Evolutionary conservation across 37 sponge, comb jelly and placozoan species (phyloP).

Genomic region (Dysidea cf. avara): DNA sequence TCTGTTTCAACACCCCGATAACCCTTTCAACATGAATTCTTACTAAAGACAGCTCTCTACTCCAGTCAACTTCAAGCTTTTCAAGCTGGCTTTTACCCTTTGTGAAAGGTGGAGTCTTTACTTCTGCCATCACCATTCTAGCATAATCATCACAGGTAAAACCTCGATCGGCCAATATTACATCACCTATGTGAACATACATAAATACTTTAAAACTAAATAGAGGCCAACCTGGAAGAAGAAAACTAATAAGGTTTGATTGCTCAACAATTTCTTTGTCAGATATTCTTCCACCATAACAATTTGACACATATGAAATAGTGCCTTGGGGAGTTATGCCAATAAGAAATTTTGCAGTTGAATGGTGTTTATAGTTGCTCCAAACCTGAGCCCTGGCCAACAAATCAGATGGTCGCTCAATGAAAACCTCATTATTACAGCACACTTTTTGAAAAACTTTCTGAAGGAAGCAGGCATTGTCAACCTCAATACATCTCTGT

Average conservation of each 20-base stretch:
- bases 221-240: conserved; percentile 33
- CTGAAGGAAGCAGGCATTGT: conserved; percentile 12
- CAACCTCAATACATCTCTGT: background rate
- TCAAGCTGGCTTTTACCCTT: conserved; percentile 47
- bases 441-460: conserved; percentile 20
- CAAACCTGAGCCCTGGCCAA: conserved; percentile 48
- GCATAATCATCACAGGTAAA: conserved; percentile 43
- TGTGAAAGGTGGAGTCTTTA: conserved; percentile 54
- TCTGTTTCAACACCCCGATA: conserved; percentile 58
- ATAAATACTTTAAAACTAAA: background rate
- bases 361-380: conserved; percentile 29
- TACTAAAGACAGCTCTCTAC: conserved; percentile 37
- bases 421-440: conserved; percentile 13
- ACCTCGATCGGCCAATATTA: conserved; percentile 50
- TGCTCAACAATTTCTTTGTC: conserved; percentile 46
- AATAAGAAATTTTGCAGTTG: conserved; percentile 22
- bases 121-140: conserved; percentile 32
- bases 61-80: conserved; percentile 34
- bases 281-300: conserved; percentile 46
- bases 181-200: conserved; percentile 16
- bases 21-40: conserved; percentile 52
- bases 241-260: conserved; percentile 13
- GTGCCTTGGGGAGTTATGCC: conserved; percentile 44
- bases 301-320: conserved; percentile 40
- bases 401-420: conserved; percentile 35